These are phyloP conservation scores for Brenthis daphne DNA, from an alignment of 2,888 invertebrate species.

Conservation along the genomic window DNA sequence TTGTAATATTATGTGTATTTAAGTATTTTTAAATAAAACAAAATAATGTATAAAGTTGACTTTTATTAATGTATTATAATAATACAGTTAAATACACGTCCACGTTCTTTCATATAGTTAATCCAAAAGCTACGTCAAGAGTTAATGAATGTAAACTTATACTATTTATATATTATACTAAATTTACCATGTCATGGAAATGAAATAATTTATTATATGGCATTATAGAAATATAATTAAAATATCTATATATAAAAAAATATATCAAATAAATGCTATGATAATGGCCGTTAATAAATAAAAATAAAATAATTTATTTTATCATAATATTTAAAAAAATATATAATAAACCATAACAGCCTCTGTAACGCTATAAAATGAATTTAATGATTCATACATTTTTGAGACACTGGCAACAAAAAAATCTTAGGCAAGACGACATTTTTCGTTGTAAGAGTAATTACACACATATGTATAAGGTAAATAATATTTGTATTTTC, in stretches of 20 bases:
- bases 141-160: background rate
- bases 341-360: slow-evolving; percentile 21
- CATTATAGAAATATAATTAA: background rate
- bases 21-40: background rate
- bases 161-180: background rate
- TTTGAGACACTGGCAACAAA: no score
- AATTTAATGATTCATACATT: background rate
- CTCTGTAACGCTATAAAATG: slow-evolving; percentile 18
- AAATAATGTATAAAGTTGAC: background rate
- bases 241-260: background rate
- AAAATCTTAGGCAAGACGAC: no score
- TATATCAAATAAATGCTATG: slow-evolving; percentile 25
- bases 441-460: no score
- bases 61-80: slow-evolving; percentile 9
- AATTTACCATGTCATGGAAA: slow-evolving; percentile 13
- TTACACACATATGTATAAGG: no score
- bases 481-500: no score
- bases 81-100: no score
- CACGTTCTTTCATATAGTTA: background rate
- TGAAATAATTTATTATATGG: slow-evolving; percentile 1
- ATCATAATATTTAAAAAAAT: slow-evolving; percentile 15
- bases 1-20: no score
- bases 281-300: slow-evolving; percentile 15
- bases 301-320: slow-evolving; percentile 13
- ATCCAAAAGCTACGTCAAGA: background rate